Percentiles rank a stretch among this genome's conserved stretches.
Evolutionary conservation across 1,140 invertebrate genomes (phyloP).

Genomic region (Musca domestica): DNA sequence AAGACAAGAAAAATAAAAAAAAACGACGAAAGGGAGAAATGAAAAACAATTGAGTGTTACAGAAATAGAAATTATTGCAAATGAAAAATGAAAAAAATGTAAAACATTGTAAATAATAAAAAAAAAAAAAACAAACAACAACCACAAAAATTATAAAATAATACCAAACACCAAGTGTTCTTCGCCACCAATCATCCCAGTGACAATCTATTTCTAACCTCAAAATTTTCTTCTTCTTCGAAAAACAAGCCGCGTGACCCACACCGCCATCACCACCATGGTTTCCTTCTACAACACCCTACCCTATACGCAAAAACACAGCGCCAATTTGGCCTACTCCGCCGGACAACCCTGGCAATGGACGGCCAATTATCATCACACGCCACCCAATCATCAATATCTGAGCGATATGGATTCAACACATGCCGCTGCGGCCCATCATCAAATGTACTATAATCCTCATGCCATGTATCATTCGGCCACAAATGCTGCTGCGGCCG

Average conservation of each 20-base stretch:
- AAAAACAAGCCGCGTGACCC: constrained; percentile 22
- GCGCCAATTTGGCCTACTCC: constrained; percentile 48
- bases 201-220: constrained; percentile 14
- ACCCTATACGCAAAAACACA: constrained; percentile 49
- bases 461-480: constrained; percentile 51
- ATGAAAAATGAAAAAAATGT: neutral
- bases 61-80: neutral
- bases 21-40: neutral
- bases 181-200: neutral
- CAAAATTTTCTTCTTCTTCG: constrained; percentile 22
- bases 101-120: neutral
- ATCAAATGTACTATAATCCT: constrained; percentile 56
- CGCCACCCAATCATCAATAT: constrained; percentile 58
- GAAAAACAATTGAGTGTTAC: neutral
- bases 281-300: constrained; percentile 51
- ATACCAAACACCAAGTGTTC: neutral
- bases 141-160: neutral
- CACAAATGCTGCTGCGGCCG: constrained; percentile 33
- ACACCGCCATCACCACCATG: constrained; percentile 35
- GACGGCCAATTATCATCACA: constrained; percentile 44
- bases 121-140: neutral
- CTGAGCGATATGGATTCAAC: constrained; percentile 53
- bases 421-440: constrained; percentile 42
- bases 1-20: constrained; percentile 3
- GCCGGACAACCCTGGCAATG: constrained; percentile 48